Evolutionary conservation across 2,888 invertebrate species (phyloP).

Genomic region (Rotaria magnacalcarata): DNA sequence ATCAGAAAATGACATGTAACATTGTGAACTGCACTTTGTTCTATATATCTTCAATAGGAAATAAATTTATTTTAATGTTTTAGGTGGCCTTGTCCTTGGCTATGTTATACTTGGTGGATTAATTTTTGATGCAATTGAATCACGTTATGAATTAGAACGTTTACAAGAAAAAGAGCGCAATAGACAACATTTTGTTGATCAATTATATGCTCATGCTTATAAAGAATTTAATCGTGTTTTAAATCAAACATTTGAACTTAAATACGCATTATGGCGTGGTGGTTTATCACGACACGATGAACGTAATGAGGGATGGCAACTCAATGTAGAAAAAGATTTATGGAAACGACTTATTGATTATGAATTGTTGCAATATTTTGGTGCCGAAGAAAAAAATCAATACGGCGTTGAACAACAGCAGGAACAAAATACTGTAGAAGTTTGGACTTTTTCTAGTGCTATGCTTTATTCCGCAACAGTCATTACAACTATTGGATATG

Average conservation of each 20-base stretch:
- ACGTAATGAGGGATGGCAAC: conserved; percentile 21
- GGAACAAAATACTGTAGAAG: conserved; percentile 16
- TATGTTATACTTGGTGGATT: conserved; percentile 47
- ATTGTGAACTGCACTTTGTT: no score
- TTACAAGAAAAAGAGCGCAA: conserved; percentile 41
- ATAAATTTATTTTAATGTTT: not conserved
- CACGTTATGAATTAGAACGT: conserved; percentile 44
- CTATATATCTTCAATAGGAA: no score
- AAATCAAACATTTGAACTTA: conserved; percentile 37
- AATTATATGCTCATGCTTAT: not conserved
- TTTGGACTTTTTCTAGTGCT: conserved; percentile 46
- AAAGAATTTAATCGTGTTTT: conserved; percentile 31
- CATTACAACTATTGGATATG: conserved; percentile 47
- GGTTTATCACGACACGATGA: not conserved
- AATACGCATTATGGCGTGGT: conserved; percentile 31
- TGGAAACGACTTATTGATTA: not conserved
- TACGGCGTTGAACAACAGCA: not conserved
- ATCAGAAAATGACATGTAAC: no score
- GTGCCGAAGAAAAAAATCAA: conserved; percentile 22
- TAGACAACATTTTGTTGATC: conserved; percentile 44
- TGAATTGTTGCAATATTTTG: conserved; percentile 4
- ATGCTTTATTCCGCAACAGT: conserved; percentile 47
- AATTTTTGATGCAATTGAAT: conserved; percentile 46
- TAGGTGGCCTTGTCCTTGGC: conserved; percentile 44
- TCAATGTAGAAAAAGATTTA: conserved; percentile 17